Evolutionary conservation across 1,140 invertebrate species (phyloP), one percentile per base, ranked within the genome.

Genomic region (Antheraea mylitta): DNA sequence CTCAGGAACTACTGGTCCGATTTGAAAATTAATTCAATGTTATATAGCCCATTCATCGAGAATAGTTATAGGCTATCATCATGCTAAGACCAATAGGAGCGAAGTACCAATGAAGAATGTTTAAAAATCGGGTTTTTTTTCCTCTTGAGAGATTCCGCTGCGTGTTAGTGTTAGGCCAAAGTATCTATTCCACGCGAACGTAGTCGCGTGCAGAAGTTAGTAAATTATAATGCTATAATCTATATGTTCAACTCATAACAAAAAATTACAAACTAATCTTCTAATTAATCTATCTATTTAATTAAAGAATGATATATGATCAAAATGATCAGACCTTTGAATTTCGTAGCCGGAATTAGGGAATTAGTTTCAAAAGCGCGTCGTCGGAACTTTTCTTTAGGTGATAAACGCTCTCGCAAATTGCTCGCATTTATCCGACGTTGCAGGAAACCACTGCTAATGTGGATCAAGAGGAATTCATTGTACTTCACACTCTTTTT

Each of bases 341-440:
- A 82, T 77, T 82, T 81, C 76, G 70, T 76, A 64, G 73, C 73
- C 38, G 75, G 11, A 85, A 85, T 84, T 86, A 81, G 79, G 70
- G 74, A 53, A 53, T 53, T 80, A 80, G 78, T 80, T 83, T 75
- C 78, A 83, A 76, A 79, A 2, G 22, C 22, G 22, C 80, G 81
- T 82, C 81, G 76, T 77, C 74, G 75, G 77, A 82, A 88, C 82
- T 86, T 88, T 90, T 90, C 86, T 86, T 87, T 85, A 79, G 79
- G 85, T 85, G 84, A 90, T 87, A 85, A 87, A 87, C 82, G 85
- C 74, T 82, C 79, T 82, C 82, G 75, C 80, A 84, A 85, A 86
- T 88, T 86, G 78, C 81, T 79, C 77, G 80, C 82, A 86, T 86
- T 87, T 88, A 81, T 86, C 79, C 74, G 78, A 78, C 74, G 75